Percentiles rank a stretch among this genome's conserved stretches.
These are phyloP conservation scores for Eulemur coronatus DNA, from an alignment of 2,797 vertebrate species.

Conservation along the genomic window DNA sequence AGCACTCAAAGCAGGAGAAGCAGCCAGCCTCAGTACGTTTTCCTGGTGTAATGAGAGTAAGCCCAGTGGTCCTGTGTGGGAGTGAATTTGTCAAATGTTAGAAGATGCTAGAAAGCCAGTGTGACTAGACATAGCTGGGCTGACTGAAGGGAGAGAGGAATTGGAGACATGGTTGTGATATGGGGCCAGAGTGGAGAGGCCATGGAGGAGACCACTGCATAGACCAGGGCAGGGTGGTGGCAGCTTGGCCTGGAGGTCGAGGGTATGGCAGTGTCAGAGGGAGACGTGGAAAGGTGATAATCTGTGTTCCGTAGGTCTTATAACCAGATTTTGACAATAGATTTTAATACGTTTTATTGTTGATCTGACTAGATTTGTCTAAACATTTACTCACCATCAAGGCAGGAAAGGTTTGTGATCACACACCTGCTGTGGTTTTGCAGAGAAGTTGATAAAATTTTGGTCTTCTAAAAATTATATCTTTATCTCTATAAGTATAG, in stretches of 20 bases:
- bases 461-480: background rate
- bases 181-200: background rate
- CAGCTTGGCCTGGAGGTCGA: background rate
- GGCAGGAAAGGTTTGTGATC: background rate
- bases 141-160: background rate
- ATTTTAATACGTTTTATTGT: background rate
- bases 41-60: background rate
- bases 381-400: background rate
- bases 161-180: background rate
- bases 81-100: background rate
- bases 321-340: background rate
- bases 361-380: background rate
- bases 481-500: background rate
- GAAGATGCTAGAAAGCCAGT: background rate
- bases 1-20: background rate
- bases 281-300: background rate
- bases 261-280: background rate
- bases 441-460: background rate
- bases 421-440: background rate
- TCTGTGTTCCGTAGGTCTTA: background rate
- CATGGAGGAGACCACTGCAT: fast-evolving
- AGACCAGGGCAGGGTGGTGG: too few species aligned
- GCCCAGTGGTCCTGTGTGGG: background rate
- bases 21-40: background rate
- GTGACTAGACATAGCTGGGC: background rate